phyloP scores from a whole-genome alignment of 2,888 invertebrate genomes.

The Cosmorhoe ocellata region DNA sequence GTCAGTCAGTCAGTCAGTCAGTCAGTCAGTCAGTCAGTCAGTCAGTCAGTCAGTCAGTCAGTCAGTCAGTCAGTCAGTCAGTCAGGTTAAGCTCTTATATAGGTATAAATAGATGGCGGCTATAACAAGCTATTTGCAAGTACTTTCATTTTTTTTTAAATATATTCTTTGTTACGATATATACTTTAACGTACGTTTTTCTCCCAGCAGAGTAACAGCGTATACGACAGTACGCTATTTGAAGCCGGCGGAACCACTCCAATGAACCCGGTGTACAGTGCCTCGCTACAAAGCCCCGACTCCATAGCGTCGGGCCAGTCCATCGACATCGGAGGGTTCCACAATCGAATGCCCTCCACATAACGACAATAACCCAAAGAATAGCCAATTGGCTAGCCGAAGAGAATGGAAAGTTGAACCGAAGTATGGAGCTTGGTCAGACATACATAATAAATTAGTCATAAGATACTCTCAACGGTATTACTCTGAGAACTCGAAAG shows the following conservation, averaged over 20 bases:
- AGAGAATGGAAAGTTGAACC: background rate
- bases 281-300: conserved; percentile 88
- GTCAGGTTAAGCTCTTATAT: no score
- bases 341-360: conserved; percentile 63
- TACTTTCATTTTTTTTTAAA: no score
- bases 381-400: conserved; percentile 33
- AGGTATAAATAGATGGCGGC: no score
- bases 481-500: no score
- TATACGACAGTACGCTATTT: conserved; percentile 88
- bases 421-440: background rate
- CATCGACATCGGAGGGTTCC: conserved; percentile 57
- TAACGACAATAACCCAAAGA: conserved; percentile 51
- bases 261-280: conserved; percentile 86
- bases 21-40: background rate
- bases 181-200: conserved; percentile 11
- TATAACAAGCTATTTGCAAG: no score
- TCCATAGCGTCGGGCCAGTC: conserved; percentile 84
- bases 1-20: background rate
- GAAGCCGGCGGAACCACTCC: conserved; percentile 85
- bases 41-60: background rate
- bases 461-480: no score
- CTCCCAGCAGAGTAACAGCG: conserved; percentile 84
- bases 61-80: background rate
- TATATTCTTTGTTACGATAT: background rate
- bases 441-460: no score